These are phyloP conservation scores for Osmerus eperlanus DNA, from an alignment of 2,113 vertebrate genomes.

Conservation along the genomic window DNA sequence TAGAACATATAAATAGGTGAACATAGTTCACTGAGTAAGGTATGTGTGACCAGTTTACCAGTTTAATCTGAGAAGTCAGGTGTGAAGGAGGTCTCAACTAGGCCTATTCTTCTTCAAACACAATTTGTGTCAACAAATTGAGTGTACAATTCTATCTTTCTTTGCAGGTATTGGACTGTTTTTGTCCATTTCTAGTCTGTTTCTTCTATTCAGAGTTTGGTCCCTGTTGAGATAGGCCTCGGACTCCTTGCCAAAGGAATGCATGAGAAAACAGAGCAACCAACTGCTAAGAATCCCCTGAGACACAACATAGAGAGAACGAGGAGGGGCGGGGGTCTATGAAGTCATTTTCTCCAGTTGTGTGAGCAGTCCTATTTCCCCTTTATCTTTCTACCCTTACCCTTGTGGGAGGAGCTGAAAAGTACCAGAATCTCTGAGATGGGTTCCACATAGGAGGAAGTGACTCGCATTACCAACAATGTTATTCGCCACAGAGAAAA, in stretches of 20 bases:
- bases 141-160: slow-evolving; percentile 2
- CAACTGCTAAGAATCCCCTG: slow-evolving; percentile 56
- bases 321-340: slow-evolving; percentile 35
- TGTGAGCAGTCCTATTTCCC: not conserved
- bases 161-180: slow-evolving; percentile 59
- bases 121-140: not conserved
- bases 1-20: too few relatives aligned
- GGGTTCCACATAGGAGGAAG: slow-evolving; percentile 35
- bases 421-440: slow-evolving; percentile 16
- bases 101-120: too few relatives aligned
- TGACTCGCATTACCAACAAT: slow-evolving; percentile 46
- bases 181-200: slow-evolving; percentile 24
- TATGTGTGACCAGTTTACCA: too few relatives aligned
- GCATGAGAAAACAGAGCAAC: slow-evolving; percentile 67
- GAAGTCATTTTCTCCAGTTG: slow-evolving; percentile 18
- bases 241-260: slow-evolving; percentile 57
- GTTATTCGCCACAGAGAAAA: not conserved
- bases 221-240: slow-evolving; percentile 35
- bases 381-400: not conserved
- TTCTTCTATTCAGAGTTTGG: slow-evolving; percentile 50
- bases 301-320: slow-evolving; percentile 28
- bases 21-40: too few relatives aligned
- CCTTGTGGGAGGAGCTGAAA: slow-evolving; percentile 20
- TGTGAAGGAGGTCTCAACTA: too few relatives aligned
- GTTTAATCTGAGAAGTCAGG: too few relatives aligned